Base-by-base conservation (phyloP, 1,140 invertebrate genomes). In the Reticulitermes speratus region DNA sequence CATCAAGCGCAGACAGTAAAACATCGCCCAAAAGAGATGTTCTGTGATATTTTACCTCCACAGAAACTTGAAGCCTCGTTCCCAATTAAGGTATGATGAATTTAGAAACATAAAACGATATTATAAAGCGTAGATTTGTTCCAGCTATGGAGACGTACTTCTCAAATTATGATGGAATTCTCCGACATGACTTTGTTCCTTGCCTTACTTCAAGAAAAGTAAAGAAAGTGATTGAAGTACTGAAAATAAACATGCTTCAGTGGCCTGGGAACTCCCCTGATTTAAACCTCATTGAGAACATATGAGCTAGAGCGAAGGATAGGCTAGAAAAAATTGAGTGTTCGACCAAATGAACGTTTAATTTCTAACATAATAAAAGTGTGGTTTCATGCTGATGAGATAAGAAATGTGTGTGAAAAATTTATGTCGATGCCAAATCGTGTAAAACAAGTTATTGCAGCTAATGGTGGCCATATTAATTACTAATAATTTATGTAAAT, bases 281-380 rank as follows among this genome's bases (percentile, higher is more conserved):
- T 38, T 38, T 38, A 59, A 86, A 86, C 55, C 38, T 45, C 48
- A 84, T 84, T 69, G 86, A 86, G 48, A 86, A 86, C 38, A n/a
- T 55, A 52, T 65, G 86, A 8, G 55, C 3, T 52, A 84, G 45
- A 52, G 9, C 52, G 48, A 86, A 84, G 82, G 59, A 3, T 55
- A 23, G 30, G 30, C 44, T 84, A 2, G 30, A 25, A 12, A 69
- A 25, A 59, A 86, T 52, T 59, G 84, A 85, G 2, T 55, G 48
- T 9, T 30, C 84, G 55, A 85, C 84, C 52, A 86, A 86, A 83
- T 30, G 44, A 83, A 9, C 12, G 59, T 84, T 32, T 23, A 38
- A 38, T 38, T 5, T 38, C 38, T 2, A 38, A 5, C 38, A 5
- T 38, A 38, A 38, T 38, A 38, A 23, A 38, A 65, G 48, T 84